phyloP scores from a whole-genome alignment of 2,113 vertebrate genomes.

The Lepidothrix coronata region DNA sequence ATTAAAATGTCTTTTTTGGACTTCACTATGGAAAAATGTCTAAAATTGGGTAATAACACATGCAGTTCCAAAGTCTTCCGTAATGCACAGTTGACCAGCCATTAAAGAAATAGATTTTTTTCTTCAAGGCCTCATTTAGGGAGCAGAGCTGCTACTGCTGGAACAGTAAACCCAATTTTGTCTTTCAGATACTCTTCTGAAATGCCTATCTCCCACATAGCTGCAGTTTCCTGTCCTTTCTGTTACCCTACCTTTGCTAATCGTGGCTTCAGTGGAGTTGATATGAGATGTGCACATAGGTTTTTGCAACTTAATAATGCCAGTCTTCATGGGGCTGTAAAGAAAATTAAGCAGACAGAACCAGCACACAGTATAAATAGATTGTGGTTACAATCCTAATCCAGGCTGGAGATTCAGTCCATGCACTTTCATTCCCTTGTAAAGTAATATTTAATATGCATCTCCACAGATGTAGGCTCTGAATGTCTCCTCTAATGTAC shows the following conservation, averaged over 20 bases:
- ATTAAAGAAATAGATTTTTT: background rate
- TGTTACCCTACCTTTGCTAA: background rate
- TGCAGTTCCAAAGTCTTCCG: background rate
- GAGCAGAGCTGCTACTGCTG: background rate
- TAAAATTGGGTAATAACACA: background rate
- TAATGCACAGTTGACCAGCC: background rate
- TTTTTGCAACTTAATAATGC: background rate
- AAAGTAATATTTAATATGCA: background rate
- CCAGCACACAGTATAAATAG: background rate
- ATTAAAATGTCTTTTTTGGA: background rate
- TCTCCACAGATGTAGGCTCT: background rate
- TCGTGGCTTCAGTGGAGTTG: background rate
- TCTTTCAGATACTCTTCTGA: background rate
- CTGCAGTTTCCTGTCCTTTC: background rate
- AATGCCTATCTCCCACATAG: background rate
- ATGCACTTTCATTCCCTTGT: background rate
- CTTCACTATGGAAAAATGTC: background rate
- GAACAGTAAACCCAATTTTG: background rate
- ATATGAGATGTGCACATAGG: background rate
- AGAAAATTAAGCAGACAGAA: background rate
- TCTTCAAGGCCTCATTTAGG: background rate
- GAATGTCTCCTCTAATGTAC: background rate
- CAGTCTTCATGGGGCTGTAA: background rate
- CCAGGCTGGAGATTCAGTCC: background rate
- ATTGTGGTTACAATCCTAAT: background rate